These are phyloP conservation scores for Falco rusticolus DNA, from an alignment of 2,797 vertebrate species.

Conservation along the genomic window DNA sequence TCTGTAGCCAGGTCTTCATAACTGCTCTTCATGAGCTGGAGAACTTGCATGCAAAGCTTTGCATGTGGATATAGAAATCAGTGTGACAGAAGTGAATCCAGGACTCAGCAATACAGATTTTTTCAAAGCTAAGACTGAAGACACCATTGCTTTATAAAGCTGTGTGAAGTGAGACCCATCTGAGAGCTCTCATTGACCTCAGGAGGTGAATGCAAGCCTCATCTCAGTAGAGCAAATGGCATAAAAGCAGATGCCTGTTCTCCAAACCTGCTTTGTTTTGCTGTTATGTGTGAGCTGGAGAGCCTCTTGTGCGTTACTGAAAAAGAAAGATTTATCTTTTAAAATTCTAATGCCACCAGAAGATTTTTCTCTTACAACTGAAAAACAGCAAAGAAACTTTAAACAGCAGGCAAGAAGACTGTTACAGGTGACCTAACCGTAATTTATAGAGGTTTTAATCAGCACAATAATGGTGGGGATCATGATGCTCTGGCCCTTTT, in stretches of 20 bases:
- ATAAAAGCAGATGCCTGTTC: not conserved
- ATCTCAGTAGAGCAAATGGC: not conserved
- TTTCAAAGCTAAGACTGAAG: not conserved
- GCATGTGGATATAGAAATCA: not conserved
- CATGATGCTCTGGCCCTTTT: not conserved
- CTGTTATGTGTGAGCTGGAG: not conserved
- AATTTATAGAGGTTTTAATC: not conserved
- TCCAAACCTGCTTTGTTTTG: not conserved
- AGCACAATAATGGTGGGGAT: not conserved
- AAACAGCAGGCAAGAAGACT: not conserved
- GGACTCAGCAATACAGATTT: not conserved
- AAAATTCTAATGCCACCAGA: not conserved
- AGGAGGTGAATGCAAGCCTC: not conserved
- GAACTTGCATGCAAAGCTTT: not conserved
- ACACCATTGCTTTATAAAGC: not conserved
- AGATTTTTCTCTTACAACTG: not conserved
- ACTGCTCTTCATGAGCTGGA: not conserved
- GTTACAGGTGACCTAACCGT: not conserved
- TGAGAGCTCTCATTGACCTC: not conserved
- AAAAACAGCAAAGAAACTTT: not conserved
- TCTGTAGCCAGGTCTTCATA: not conserved
- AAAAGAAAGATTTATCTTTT: not conserved
- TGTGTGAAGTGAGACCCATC: not conserved
- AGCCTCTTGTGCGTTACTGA: not conserved
- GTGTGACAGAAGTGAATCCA: not conserved